Base-by-base conservation (phyloP, 2,888 invertebrate species). In the Malachius bipustulatus region DNA sequence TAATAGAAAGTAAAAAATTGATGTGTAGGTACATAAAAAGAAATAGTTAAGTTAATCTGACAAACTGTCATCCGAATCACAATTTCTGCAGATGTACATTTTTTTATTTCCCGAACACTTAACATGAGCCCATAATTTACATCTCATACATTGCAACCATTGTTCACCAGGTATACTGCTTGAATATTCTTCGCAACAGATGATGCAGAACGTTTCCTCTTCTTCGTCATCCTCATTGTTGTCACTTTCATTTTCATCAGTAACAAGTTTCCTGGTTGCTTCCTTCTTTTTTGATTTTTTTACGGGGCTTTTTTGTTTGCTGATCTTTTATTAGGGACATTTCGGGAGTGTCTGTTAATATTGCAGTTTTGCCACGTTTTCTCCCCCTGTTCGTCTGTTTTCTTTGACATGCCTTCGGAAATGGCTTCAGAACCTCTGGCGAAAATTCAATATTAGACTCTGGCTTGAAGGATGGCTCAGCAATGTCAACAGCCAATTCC, bases 171-270 rank as follows among this genome's bases (percentile, higher is more conserved):
- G 10, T 16, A 4, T 26, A 16, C 33, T 33, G 14, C 3, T 12
- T 16, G 8, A 28, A 12, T 15, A 26, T 29, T 11, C 4, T 36
- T 31, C 35, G 16, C 24, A n/a, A 14, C 35, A 37, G 10, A 16
- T 35, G 30, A 37, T 12, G 30, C 30, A 37, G 24, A 36, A 37
- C 30, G 35, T 26, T n/a, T n/a, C n/a, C n/a, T n/a, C n/a, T n/a
- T n/a, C n/a, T 26, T 37, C 35, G 24, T 37, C 37, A n/a, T 36
- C 36, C 14, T 36, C 34, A 37, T 26, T 16, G 16, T 13, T 12
- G 14, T 36, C 10, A 4, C 11, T 13, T 12, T 26, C 14, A 29
- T 16, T 29, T 13, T 37, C 11, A 3, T 36, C 26, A 10, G n/a
- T n/a, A n/a, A n/a, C n/a, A n/a, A n/a, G n/a, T n/a, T n/a, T n/a